Evolutionary conservation across 2,888 invertebrate species (phyloP).

Genomic region (Imbricaverruca yamaguchii): DNA sequence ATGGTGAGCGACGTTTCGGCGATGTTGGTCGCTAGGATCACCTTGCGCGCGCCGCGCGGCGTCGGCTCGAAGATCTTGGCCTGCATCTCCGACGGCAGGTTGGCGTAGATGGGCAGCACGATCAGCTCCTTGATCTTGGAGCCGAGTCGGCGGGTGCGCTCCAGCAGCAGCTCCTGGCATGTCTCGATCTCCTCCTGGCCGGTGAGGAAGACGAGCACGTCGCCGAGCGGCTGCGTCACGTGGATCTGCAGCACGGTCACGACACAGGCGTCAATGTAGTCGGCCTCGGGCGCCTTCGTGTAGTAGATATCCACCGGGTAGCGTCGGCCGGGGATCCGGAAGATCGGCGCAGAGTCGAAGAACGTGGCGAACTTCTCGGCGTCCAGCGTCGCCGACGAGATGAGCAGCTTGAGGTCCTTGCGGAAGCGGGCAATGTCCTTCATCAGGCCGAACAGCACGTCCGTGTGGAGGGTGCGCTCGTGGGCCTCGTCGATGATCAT

Average conservation of each 20-base stretch:
- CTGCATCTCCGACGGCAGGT: slow-evolving; percentile 97
- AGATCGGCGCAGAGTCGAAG: slow-evolving; percentile 87
- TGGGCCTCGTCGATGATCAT: slow-evolving; percentile 99
- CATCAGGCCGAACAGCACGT: slow-evolving; percentile 94
- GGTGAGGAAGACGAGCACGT: slow-evolving; percentile 92
- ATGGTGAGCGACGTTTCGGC: slow-evolving; percentile 99
- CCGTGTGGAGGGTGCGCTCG: slow-evolving; percentile 95
- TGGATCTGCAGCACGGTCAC: slow-evolving; percentile 96
- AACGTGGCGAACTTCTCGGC: slow-evolving; percentile 96
- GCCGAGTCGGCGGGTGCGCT: slow-evolving; percentile 83
- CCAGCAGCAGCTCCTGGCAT: slow-evolving; percentile 78
- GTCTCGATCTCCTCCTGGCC: slow-evolving; percentile 87
- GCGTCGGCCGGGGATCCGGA: slow-evolving; percentile 58
- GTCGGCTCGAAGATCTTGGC: slow-evolving; percentile 98
- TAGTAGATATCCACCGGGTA: slow-evolving; percentile 99
- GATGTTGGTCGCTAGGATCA: slow-evolving; percentile 95
- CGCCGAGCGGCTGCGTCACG: slow-evolving; percentile 91
- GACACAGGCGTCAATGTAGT: slow-evolving; percentile 97
- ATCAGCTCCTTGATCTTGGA: slow-evolving; percentile 86
- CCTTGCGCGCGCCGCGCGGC: slow-evolving; percentile 82
- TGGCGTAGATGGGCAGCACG: slow-evolving; percentile 94
- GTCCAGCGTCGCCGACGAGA: slow-evolving; percentile 96
- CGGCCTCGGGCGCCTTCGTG: slow-evolving; percentile 98
- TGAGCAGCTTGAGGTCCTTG: slow-evolving; percentile 86
- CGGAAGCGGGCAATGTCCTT: slow-evolving; percentile 84